Evolutionary conservation across 2,113 vertebrate genomes (phyloP), one percentile per base, ranked within the genome.

Genomic region (Pao palembangensis): DNA sequence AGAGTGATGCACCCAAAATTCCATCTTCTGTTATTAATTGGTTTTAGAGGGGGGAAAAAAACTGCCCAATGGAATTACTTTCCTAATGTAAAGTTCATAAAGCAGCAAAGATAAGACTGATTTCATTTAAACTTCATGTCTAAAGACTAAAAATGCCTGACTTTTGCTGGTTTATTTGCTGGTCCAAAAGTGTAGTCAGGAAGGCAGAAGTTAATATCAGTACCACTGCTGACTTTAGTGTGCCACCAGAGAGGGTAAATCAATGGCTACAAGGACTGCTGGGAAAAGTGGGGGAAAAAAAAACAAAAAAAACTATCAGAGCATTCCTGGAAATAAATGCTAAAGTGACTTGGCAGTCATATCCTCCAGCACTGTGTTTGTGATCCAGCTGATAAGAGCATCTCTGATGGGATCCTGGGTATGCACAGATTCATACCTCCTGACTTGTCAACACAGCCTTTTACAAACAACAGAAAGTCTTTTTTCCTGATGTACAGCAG

Each of bases 191-290:
- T 48, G 41, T 53, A 43, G 71, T 41, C 14, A 23, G 60, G n/a
- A 72, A 67, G 67, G 59, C 12, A 50, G 53, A 80, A 62, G 66
- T 66, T 69, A 79, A 67, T 47, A 52, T 66, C 62, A 69, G 38
- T 43, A 59, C 50, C 55, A 46, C 31, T 55, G 50, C 71, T 0
- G 6, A 60, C n/a, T 68, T 15, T 42, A 31, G 18, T 18, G 44
- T 44, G 20, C 73, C 68, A 54, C 50, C 58, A 57, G 61, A 62
- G 25, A 64, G 51, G 61, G 23, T 18, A 11, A 50, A 52, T 18
- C 43, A 51, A 11, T 59, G 20, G 60, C 15, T 41, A 21, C 20
- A 44, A 3, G 15, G 12, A 4, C 11, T 20, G 15, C 50, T 12
- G 34, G 10, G 10, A 53, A 8, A 16, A 38, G 15, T 25, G 23